phyloP scores from a whole-genome alignment of 1,140 invertebrate species.

The Drosophila parabipectinata region DNA sequence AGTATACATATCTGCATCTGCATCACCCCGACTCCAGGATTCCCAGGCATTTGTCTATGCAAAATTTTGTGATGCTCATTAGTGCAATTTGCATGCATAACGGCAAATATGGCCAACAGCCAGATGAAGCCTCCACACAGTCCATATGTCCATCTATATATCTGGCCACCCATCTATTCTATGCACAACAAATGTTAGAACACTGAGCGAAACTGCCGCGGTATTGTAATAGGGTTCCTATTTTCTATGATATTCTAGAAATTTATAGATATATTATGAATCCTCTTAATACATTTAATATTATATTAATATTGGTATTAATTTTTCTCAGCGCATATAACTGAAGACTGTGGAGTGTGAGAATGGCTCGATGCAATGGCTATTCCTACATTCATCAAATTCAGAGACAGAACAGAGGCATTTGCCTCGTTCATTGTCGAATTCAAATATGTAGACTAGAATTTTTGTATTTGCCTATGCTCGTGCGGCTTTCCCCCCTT shows the following conservation, averaged over 20 bases:
- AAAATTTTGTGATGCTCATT: constrained; percentile 73
- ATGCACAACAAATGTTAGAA: constrained; percentile 53
- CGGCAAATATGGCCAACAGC: constrained; percentile 64
- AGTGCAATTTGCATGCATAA: constrained; percentile 81
- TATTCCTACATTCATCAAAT: constrained; percentile 65
- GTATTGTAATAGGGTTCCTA: too few species aligned
- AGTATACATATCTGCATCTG: not conserved
- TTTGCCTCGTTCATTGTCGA: constrained; percentile 49
- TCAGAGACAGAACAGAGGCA: constrained; percentile 34
- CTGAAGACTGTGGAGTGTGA: constrained; percentile 6
- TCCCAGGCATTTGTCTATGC: constrained; percentile 69
- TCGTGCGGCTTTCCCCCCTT: constrained; percentile 1
- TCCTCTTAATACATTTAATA: too few species aligned
- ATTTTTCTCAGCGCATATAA: constrained; percentile 1
- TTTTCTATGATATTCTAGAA: too few species aligned
- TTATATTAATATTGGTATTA: too few species aligned
- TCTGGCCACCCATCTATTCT: constrained; percentile 36
- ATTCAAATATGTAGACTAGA: constrained; percentile 62
- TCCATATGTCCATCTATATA: constrained; percentile 45
- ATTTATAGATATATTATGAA: too few species aligned
- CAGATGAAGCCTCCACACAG: constrained; percentile 42
- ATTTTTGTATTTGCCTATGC: constrained; percentile 63
- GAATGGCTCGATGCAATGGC: constrained; percentile 30
- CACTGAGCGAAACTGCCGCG: constrained; percentile 10
- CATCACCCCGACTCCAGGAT: constrained; percentile 11